These are phyloP conservation scores for Archilochus colubris DNA, from an alignment of 2,113 vertebrate genomes.

Conservation along the genomic window DNA sequence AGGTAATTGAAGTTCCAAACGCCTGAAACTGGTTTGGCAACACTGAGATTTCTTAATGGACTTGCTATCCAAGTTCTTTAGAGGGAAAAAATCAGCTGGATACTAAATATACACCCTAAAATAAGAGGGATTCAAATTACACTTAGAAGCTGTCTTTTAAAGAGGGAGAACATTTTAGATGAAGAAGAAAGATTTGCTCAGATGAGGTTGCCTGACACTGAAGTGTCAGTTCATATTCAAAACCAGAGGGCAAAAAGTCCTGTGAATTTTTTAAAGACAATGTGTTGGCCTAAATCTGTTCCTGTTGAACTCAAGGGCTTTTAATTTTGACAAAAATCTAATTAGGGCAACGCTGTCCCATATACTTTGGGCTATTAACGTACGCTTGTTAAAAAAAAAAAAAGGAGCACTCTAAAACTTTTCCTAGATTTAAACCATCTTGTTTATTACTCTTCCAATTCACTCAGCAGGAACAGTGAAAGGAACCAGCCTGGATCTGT, in stretches of 20 bases:
- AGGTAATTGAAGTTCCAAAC: slow-evolving; percentile 70
- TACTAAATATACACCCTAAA: slow-evolving; percentile 60
- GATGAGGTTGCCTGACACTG: not conserved
- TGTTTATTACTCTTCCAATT: slow-evolving; percentile 15
- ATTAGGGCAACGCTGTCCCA: slow-evolving; percentile 57
- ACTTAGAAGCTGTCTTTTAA: slow-evolving; percentile 15
- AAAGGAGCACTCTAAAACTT: not conserved
- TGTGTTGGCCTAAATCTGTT: slow-evolving; percentile 34
- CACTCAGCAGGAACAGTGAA: not conserved
- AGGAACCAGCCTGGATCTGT: not conserved
- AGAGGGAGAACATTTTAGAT: not conserved
- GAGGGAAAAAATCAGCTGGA: slow-evolving; percentile 42
- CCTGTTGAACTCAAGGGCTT: not conserved
- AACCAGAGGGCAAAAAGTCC: not conserved
- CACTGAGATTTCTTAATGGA: slow-evolving; percentile 48
- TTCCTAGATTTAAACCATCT: not conserved
- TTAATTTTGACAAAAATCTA: slow-evolving; percentile 46
- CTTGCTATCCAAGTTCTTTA: slow-evolving; percentile 54
- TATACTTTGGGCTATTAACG: slow-evolving; percentile 14
- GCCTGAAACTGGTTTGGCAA: slow-evolving; percentile 61
- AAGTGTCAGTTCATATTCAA: slow-evolving; percentile 12
- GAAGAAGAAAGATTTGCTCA: slow-evolving; percentile 15
- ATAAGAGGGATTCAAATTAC: slow-evolving; percentile 48
- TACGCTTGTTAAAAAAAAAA: not conserved
- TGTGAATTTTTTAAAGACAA: slow-evolving; percentile 40